phyloP scores from a whole-genome alignment of 2,888 invertebrate genomes.

The Prosapia bicincta region DNA sequence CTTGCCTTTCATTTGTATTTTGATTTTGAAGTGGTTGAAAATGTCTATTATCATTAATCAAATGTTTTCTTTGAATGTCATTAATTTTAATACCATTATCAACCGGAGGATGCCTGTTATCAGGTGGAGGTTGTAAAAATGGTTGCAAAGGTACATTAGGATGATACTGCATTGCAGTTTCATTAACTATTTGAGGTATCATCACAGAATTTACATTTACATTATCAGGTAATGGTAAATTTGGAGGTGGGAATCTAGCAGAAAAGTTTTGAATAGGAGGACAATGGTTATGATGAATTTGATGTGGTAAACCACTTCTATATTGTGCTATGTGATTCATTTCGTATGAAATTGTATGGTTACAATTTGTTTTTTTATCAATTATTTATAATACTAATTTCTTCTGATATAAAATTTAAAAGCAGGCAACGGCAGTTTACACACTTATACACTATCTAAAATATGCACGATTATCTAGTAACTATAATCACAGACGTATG shows the following conservation, averaged over 20 bases:
- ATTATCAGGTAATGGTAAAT: conserved; percentile 29
- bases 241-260: conserved; percentile 29
- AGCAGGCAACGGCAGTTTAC: too few species aligned
- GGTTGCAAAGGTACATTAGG: conserved; percentile 29
- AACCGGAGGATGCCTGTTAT: conserved; percentile 11
- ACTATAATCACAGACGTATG: too few species aligned
- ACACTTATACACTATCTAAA: too few species aligned
- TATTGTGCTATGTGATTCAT: conserved; percentile 35
- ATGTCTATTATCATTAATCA: conserved; percentile 7
- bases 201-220: conserved; percentile 29
- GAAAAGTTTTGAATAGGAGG: conserved; percentile 33
- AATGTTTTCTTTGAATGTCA: conserved; percentile 18
- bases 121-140: conserved; percentile 22
- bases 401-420: not conserved
- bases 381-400: too few species aligned
- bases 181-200: conserved; percentile 32
- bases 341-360: not conserved
- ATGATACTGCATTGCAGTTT: conserved; percentile 33
- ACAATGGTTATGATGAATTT: conserved; percentile 35
- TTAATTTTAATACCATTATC: conserved; percentile 18
- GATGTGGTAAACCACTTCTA: conserved; percentile 31
- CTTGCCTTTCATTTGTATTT: conserved; percentile 15
- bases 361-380: too few species aligned
- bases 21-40: conserved; percentile 13
- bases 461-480: too few species aligned